Percentiles rank a stretch among this genome's conserved stretches.
phyloP scores from a whole-genome alignment of 2,888 invertebrate genomes.

The Lomographa bimaculata region DNA sequence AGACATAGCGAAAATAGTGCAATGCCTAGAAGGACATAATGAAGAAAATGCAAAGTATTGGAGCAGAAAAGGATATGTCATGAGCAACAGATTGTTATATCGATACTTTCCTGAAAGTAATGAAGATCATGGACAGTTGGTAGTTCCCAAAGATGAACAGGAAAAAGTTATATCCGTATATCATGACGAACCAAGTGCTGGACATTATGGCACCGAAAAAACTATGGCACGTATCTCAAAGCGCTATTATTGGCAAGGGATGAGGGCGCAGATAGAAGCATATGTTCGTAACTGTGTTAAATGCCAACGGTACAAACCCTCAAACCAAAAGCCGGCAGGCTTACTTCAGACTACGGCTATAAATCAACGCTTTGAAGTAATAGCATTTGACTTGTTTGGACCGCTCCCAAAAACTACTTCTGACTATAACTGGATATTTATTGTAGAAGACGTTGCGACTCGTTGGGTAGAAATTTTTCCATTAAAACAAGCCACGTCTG shows the following conservation, averaged over 20 bases:
- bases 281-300: background rate
- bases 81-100: too few species aligned
- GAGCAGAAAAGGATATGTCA: too few species aligned
- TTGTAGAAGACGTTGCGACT: slow-evolving; percentile 29
- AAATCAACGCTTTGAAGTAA: slow-evolving; percentile 38
- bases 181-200: slow-evolving; percentile 23
- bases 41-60: too few species aligned
- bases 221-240: slow-evolving; percentile 27
- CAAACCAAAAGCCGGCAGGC: slow-evolving; percentile 45
- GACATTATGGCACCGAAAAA: slow-evolving; percentile 23
- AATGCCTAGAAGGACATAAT: too few species aligned
- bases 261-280: slow-evolving; percentile 36
- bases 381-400: slow-evolving; percentile 45
- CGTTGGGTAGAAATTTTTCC: slow-evolving; percentile 36
- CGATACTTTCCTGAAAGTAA: too few species aligned
- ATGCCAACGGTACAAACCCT: slow-evolving; percentile 46
- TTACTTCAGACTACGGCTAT: slow-evolving; percentile 38
- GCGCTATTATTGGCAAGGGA: slow-evolving; percentile 38
- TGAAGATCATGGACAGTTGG: slow-evolving; percentile 5
- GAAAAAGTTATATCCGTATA: slow-evolving; percentile 10
- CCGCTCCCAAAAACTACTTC: slow-evolving; percentile 26
- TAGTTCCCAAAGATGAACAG: slow-evolving; percentile 23
- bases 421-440: slow-evolving; percentile 28
- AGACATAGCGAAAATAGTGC: too few species aligned
- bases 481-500: slow-evolving; percentile 23